phyloP scores from a whole-genome alignment of 2,888 invertebrate species.

The Eueremaeus valkanovi region DNA sequence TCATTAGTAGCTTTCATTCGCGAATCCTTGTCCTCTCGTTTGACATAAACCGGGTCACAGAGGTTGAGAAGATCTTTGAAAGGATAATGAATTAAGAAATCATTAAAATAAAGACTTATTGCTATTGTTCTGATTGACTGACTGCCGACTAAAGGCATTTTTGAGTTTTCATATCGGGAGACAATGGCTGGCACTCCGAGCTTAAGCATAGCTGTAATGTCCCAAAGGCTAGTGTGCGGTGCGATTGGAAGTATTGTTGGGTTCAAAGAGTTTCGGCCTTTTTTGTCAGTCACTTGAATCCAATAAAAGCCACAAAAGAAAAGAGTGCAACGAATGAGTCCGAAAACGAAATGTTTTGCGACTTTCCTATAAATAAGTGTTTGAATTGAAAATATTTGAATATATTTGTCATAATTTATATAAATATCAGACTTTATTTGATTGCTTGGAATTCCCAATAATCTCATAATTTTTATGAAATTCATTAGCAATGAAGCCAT shows the following conservation, averaged over 20 bases:
- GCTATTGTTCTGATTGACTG: conserved; percentile 54
- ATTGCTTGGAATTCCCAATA: neutral
- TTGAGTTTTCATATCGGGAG: conserved; percentile 76
- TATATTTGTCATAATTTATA: neutral
- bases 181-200: conserved; percentile 83
- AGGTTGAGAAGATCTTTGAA: conserved; percentile 76
- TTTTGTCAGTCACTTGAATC: conserved; percentile 30
- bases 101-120: too few relatives aligned
- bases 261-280: neutral
- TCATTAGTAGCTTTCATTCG: conserved; percentile 83
- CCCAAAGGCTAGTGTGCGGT: conserved; percentile 87
- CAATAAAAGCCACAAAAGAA: conserved; percentile 37
- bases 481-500: neutral
- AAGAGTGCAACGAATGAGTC: neutral
- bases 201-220: conserved; percentile 75
- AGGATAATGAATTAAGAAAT: neutral
- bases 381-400: neutral
- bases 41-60: conserved; percentile 91
- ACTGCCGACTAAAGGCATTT: conserved; percentile 86
- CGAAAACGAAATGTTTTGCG: neutral
- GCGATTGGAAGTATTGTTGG: conserved; percentile 82
- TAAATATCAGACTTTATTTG: neutral
- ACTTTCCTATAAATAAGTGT: neutral
- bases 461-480: neutral
- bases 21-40: conserved; percentile 87